These are phyloP conservation scores for Eupsilia transversa DNA, from an alignment of 2,888 invertebrate genomes.

Conservation along the genomic window DNA sequence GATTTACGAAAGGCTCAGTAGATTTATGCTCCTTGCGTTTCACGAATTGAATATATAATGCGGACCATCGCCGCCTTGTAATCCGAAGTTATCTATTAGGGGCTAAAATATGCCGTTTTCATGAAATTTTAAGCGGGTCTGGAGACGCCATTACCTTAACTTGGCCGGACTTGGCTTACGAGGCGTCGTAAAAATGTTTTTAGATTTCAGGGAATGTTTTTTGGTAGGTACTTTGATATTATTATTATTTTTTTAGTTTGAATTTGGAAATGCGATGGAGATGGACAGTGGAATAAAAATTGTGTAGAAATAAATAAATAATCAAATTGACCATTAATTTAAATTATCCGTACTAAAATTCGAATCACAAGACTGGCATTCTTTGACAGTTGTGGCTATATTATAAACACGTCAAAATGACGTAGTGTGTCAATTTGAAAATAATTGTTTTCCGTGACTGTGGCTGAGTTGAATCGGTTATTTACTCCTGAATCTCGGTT, in stretches of 20 bases:
- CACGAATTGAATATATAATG: constrained; percentile 85
- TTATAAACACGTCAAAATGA: neutral
- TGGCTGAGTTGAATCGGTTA: neutral
- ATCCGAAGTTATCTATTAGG: constrained; percentile 65
- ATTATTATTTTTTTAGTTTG: constrained; percentile 14
- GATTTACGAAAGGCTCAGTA: constrained; percentile 81
- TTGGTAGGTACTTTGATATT: constrained; percentile 41
- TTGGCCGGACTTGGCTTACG: constrained; percentile 51
- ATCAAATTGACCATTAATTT: neutral
- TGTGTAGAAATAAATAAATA: no score
- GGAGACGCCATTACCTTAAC: constrained; percentile 56
- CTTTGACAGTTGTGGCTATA: neutral
- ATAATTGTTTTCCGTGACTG: neutral
- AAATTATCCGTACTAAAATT: neutral
- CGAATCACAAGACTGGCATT: neutral
- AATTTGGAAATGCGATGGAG: constrained; percentile 8
- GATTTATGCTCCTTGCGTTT: constrained; percentile 83
- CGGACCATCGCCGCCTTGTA: constrained; percentile 61
- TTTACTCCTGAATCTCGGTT: neutral
- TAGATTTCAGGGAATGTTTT: constrained; percentile 38
- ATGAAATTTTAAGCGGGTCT: constrained; percentile 67
- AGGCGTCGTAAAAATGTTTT: constrained; percentile 58
- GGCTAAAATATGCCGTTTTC: constrained; percentile 63
- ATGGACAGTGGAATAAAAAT: neutral
- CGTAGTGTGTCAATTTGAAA: neutral